Evolutionary conservation across 37 sponge, comb jelly and placozoan genomes (phyloP).

Genomic region (Cliona cf. orientalis): DNA sequence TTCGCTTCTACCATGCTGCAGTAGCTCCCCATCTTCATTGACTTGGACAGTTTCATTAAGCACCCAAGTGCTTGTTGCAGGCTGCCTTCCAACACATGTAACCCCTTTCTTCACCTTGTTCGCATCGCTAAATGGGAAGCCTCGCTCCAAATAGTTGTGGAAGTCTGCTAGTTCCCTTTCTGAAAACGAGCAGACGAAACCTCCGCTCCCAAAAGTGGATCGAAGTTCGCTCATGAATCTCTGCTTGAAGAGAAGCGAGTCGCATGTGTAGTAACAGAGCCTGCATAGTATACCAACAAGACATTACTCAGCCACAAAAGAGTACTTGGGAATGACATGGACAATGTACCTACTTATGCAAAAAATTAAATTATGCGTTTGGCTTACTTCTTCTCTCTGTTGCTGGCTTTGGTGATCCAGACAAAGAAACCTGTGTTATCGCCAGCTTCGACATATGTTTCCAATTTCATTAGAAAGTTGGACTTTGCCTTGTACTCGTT

Average conservation of each 20-base stretch:
- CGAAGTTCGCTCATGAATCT: not conserved
- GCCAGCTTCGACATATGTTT: not conserved
- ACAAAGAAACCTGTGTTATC: not conserved
- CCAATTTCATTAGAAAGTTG: not conserved
- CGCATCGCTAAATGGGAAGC: not conserved
- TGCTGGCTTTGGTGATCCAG: not conserved
- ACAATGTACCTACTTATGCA: not conserved
- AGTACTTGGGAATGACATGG: not conserved
- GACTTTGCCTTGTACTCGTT: not conserved
- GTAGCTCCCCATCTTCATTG: not conserved
- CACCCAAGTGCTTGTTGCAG: not conserved
- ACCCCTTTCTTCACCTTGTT: not conserved
- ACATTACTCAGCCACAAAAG: too few species aligned
- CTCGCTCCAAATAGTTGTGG: not conserved
- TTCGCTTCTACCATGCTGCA: not conserved
- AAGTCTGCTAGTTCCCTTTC: not conserved
- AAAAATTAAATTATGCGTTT: not conserved
- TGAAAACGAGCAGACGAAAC: not conserved
- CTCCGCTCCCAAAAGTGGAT: not conserved
- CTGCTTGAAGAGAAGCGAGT: not conserved
- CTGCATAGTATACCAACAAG: not conserved
- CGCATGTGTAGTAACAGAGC: not conserved
- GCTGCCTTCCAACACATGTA: not conserved
- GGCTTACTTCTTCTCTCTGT: not conserved
- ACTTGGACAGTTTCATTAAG: not conserved